Percentiles rank a stretch among this genome's conserved stretches.
Evolutionary conservation across 1,140 invertebrate genomes (phyloP).

Genomic region (Ceratina calcarata): DNA sequence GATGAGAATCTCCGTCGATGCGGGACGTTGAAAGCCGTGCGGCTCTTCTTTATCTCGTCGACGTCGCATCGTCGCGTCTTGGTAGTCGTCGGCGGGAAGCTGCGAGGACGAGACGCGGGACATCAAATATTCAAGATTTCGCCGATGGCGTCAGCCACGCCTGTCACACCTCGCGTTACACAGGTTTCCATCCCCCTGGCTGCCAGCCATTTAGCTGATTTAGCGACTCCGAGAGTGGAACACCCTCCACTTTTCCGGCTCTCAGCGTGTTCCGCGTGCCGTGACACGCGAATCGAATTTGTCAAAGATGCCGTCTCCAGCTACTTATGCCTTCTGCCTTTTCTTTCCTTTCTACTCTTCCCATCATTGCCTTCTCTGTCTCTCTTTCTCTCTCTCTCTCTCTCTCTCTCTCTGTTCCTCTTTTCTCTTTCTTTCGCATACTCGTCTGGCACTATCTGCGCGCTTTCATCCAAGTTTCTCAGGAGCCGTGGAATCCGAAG

Average conservation of each 20-base stretch:
- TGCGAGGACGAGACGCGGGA: constrained; percentile 47
- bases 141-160: constrained; percentile 63
- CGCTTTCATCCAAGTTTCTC: constrained; percentile 7
- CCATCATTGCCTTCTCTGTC: background rate
- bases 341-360: constrained; percentile 57
- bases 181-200: constrained; percentile 60
- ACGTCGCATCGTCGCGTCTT: background rate
- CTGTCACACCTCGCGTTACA: constrained; percentile 66
- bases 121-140: constrained; percentile 70
- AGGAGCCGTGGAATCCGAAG: constrained; percentile 6
- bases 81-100: constrained; percentile 30
- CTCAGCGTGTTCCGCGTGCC: constrained; percentile 71
- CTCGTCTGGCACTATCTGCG: background rate
- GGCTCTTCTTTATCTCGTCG: constrained; percentile 57
- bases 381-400: constrained; percentile 29
- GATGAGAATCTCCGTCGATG: constrained; percentile 44
- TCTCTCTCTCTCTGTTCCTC: background rate
- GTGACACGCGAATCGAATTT: constrained; percentile 78
- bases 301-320: constrained; percentile 72
- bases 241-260: constrained; percentile 69
- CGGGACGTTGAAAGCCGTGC: constrained; percentile 47
- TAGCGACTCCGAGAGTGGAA: constrained; percentile 66
- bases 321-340: constrained; percentile 61
- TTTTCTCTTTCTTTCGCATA: background rate
- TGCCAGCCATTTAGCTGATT: constrained; percentile 72